Conservation (phyloP, 2,888 invertebrate genomes). For the Aleiodes leptofemur region DNA sequence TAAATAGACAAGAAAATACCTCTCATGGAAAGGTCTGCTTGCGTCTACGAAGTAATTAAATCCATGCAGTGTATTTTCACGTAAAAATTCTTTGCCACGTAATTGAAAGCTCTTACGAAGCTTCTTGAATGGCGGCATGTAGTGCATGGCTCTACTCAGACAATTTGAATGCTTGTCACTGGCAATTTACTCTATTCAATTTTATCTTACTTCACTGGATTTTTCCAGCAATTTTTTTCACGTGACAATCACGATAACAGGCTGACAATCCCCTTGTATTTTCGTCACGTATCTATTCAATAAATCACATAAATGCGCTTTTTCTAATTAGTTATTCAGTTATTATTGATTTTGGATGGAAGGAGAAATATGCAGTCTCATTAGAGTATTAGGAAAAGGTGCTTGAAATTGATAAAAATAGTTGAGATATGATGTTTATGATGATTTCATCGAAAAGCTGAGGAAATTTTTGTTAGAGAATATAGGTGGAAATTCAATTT, state of each 20-base stretch:
- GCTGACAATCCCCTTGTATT: neutral
- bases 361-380: too few species aligned
- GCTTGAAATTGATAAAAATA: too few species aligned
- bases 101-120: conserved; percentile 57
- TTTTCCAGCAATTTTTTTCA: too few species aligned
- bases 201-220: neutral
- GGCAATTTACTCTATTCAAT: neutral
- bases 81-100: conserved; percentile 62
- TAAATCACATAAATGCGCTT: neutral
- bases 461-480: too few species aligned
- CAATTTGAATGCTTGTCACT: conserved; percentile 28
- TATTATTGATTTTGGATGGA: neutral
- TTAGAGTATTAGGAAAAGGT: too few species aligned
- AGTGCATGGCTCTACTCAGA: conserved; percentile 37
- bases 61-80: conserved; percentile 80
- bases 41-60: conserved; percentile 87
- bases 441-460: too few species aligned
- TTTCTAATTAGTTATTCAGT: neutral
- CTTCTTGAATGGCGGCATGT: conserved; percentile 53
- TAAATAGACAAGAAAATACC: conserved; percentile 76
- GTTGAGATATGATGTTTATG: too few species aligned
- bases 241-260: too few species aligned
- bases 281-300: neutral
- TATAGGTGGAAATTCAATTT: too few species aligned
- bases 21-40: conserved; percentile 85